phyloP scores from a whole-genome alignment of 2,113 vertebrate genomes.

The Caranx melampygus region DNA sequence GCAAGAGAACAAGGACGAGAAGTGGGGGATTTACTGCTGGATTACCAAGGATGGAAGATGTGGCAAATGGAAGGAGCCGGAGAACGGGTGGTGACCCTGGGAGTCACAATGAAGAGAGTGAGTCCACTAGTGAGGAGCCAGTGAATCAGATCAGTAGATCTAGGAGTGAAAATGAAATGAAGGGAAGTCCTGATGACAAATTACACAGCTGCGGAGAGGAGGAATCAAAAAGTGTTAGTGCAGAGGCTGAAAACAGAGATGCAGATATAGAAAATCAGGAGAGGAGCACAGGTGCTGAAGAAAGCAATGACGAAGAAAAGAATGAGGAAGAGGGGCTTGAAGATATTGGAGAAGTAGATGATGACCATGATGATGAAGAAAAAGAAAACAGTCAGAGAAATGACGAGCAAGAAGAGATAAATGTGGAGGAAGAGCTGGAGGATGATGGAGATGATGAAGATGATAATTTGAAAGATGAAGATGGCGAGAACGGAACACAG shows the following conservation, averaged over 20 bases:
- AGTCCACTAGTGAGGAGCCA: slow-evolving; percentile 4
- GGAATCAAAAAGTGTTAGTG: slow-evolving; percentile 6
- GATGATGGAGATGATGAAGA: slow-evolving; percentile 18
- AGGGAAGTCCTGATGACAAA: slow-evolving; percentile 17
- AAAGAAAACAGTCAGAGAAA: slow-evolving; percentile 20
- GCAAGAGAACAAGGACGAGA: slow-evolving; percentile 16
- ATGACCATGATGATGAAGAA: not conserved
- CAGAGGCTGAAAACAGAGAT: slow-evolving; percentile 6
- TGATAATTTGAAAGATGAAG: not conserved
- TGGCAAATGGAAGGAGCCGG: not conserved
- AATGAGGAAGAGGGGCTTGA: not conserved
- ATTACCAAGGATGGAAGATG: slow-evolving; percentile 9
- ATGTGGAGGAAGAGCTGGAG: slow-evolving; percentile 27
- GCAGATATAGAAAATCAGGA: slow-evolving; percentile 23
- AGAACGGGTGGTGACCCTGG: slow-evolving; percentile 5
- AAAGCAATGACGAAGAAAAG: slow-evolving; percentile 19
- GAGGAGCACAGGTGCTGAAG: not conserved
- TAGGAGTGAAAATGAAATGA: slow-evolving; percentile 6
- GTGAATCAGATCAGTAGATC: not conserved
- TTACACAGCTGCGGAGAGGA: slow-evolving; percentile 29
- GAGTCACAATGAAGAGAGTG: slow-evolving; percentile 24
- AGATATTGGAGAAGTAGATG: slow-evolving; percentile 1
- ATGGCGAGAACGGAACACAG: slow-evolving; percentile 11
- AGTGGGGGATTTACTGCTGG: not conserved
- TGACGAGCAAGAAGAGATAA: slow-evolving; percentile 16